These are phyloP conservation scores for Callocephalon fimbriatum DNA, from an alignment of 2,113 vertebrate genomes.

Conservation along the genomic window DNA sequence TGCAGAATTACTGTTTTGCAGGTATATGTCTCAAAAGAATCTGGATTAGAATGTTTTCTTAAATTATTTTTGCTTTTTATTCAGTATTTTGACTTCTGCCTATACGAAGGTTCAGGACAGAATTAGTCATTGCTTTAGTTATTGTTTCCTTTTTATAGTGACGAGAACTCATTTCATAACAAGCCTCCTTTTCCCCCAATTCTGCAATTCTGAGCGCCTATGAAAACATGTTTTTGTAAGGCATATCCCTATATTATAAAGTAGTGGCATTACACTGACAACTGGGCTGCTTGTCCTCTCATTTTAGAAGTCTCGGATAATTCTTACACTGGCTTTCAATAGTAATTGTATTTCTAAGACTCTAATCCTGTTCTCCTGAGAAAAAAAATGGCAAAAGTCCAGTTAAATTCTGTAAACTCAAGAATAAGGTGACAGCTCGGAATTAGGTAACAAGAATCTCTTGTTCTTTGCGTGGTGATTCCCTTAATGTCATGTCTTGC, in stretches of 20 bases:
- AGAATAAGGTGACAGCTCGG: background rate
- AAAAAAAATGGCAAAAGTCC: background rate
- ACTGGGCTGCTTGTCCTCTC: background rate
- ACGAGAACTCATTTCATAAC: background rate
- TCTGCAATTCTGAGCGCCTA: background rate
- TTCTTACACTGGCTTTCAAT: background rate
- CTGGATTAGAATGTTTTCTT: background rate
- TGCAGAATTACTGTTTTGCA: background rate
- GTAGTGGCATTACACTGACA: background rate
- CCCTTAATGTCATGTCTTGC: background rate
- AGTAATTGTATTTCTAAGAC: background rate
- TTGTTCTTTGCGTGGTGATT: background rate
- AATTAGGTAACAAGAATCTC: background rate
- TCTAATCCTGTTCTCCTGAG: background rate
- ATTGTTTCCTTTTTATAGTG: background rate
- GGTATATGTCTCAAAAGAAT: background rate
- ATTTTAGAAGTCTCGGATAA: background rate
- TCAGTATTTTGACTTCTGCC: background rate
- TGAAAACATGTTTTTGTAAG: background rate
- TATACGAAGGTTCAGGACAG: background rate
- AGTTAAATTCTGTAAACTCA: background rate
- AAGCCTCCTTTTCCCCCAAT: no score
- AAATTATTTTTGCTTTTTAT: background rate
- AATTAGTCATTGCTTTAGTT: background rate
- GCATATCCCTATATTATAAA: accelerated